A percentile compares a stretch with the other conserved stretches of the same genome.
Evolutionary conservation across 2,888 invertebrate genomes (phyloP).

Genomic region (Drosophila melanosoma): DNA sequence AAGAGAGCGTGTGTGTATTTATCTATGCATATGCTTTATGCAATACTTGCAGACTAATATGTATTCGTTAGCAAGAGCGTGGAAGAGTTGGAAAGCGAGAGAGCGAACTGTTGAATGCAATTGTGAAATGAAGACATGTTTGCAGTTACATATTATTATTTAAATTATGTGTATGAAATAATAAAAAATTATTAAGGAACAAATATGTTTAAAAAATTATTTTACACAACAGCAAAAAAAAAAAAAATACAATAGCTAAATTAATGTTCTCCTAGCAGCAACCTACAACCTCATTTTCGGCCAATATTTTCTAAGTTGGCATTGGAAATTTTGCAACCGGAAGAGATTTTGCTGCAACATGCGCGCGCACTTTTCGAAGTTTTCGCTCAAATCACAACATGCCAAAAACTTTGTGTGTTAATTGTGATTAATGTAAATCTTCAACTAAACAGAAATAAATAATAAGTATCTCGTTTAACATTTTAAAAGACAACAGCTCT

Average conservation of each 20-base stretch:
- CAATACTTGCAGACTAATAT: not conserved
- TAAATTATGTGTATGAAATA: too few species aligned
- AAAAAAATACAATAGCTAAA: not conserved
- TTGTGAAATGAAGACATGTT: not conserved
- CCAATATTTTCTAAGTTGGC: not conserved
- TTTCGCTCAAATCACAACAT: not conserved
- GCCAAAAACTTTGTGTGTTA: not conserved
- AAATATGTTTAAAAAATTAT: too few species aligned
- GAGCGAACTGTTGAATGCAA: constrained; percentile 4
- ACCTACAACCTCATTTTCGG: not conserved
- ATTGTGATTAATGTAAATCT: not conserved
- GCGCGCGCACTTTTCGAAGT: not conserved
- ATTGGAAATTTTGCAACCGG: not conserved
- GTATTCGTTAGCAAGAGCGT: not conserved
- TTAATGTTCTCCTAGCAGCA: not conserved
- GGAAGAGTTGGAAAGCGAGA: not conserved
- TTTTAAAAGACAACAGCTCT: constrained; percentile 14
- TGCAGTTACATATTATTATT: not conserved
- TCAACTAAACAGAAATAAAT: constrained; percentile 26
- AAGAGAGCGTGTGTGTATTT: too few species aligned
- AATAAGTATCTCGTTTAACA: constrained; percentile 12
- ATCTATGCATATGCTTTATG: not conserved
- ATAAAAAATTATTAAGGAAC: too few species aligned
- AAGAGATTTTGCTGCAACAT: not conserved
- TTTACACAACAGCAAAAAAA: not conserved